Percentiles rank a stretch among this genome's conserved stretches.
phyloP scores from a whole-genome alignment of 2,888 invertebrate genomes.

The Rhagonycha lutea region DNA sequence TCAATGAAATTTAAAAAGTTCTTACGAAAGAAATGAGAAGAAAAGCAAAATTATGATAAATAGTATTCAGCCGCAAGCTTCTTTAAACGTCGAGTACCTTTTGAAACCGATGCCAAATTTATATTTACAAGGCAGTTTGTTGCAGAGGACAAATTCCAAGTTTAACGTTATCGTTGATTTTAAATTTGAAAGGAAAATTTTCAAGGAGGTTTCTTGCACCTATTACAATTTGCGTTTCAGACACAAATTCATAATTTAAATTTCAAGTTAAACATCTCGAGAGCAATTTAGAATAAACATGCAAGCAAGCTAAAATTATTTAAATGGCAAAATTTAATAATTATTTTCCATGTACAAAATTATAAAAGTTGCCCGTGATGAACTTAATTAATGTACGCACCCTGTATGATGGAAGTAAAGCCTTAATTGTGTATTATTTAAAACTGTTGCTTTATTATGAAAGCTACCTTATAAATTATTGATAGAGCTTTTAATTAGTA shows the following conservation, averaged over 20 bases:
- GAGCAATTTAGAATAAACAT: not conserved
- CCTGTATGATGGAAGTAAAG: not conserved
- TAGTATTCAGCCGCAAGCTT: not conserved
- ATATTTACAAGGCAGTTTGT: not conserved
- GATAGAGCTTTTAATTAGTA: not conserved
- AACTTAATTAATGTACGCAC: not conserved
- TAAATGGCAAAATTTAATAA: not conserved
- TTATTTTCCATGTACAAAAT: too few relatives aligned
- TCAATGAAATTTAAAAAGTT: not conserved
- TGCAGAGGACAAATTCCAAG: not conserved
- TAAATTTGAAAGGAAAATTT: not conserved
- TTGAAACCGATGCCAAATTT: not conserved
- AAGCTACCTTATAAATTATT: not conserved
- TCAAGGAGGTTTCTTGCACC: not conserved
- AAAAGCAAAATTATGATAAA: not conserved
- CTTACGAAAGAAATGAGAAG: not conserved
- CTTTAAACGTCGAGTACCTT: not conserved
- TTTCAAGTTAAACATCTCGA: not conserved
- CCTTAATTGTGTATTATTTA: not conserved
- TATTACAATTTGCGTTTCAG: not conserved
- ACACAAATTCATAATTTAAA: not conserved
- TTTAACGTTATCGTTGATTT: not conserved
- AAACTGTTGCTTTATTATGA: not conserved
- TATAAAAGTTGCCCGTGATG: too few relatives aligned
- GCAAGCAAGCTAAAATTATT: not conserved